phyloP scores from a whole-genome alignment of 2,888 invertebrate species.

The Lymantria dispar region DNA sequence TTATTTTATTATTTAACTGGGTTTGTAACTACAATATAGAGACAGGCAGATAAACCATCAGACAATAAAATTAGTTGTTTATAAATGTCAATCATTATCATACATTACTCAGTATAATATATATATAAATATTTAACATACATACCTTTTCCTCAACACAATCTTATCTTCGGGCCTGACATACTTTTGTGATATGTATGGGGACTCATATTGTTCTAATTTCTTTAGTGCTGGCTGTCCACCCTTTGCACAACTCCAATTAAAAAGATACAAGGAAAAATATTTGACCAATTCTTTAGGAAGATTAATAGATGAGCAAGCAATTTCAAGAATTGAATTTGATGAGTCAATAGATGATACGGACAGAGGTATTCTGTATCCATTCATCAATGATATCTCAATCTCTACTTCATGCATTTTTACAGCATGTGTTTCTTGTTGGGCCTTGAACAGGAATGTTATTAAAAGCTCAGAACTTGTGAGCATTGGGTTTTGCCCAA shows the following conservation, averaged over 20 bases:
- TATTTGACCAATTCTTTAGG: constrained; percentile 91
- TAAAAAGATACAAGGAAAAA: constrained; percentile 95
- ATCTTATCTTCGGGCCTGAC: constrained; percentile 89
- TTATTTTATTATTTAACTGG: too few species aligned
- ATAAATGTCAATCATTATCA: background rate
- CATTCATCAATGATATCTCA: constrained; percentile 93
- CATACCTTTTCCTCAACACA: constrained; percentile 92
- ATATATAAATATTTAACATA: background rate
- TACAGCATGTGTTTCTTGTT: constrained; percentile 91
- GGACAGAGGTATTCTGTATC: constrained; percentile 90
- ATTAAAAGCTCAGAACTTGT: constrained; percentile 91
- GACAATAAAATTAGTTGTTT: background rate
- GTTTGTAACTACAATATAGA: too few species aligned
- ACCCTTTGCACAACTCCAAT: constrained; percentile 88
- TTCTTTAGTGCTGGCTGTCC: constrained; percentile 90
- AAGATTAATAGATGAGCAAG: constrained; percentile 91
- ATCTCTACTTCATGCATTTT: constrained; percentile 87
- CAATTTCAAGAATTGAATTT: constrained; percentile 91
- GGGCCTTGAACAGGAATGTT: constrained; percentile 94
- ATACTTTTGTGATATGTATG: constrained; percentile 94
- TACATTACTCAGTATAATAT: constrained; percentile 12
- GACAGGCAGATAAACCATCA: too few species aligned
- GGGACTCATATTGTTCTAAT: constrained; percentile 98
- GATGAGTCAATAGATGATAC: constrained; percentile 92
- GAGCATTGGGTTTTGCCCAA: constrained; percentile 93